Percentiles rank a stretch among this genome's conserved stretches.
Evolutionary conservation across 2,888 invertebrate species (phyloP).

Genomic region (Schrankia costaestrigalis): DNA sequence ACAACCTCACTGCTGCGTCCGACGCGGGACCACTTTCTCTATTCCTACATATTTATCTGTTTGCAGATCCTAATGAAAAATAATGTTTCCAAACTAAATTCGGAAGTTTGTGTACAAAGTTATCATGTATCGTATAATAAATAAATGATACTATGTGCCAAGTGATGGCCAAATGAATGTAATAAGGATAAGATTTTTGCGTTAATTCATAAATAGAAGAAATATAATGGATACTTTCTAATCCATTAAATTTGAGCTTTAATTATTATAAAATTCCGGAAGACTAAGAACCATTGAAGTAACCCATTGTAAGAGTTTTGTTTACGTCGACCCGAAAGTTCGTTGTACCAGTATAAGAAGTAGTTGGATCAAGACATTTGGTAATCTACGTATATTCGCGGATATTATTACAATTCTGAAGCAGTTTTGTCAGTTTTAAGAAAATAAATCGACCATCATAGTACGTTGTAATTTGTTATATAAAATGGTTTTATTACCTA

Average conservation of each 20-base stretch:
- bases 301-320: slow-evolving; percentile 41
- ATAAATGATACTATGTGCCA: slow-evolving; percentile 57
- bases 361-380: slow-evolving; percentile 50
- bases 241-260: slow-evolving; percentile 77
- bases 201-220: slow-evolving; percentile 51
- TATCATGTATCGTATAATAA: slow-evolving; percentile 46
- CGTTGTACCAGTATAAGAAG: slow-evolving; percentile 44
- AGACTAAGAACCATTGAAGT: slow-evolving; percentile 48
- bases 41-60: slow-evolving; percentile 32
- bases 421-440: slow-evolving; percentile 43
- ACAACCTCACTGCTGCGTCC: slow-evolving; percentile 12
- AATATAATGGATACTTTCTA: slow-evolving; percentile 51
- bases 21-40: slow-evolving; percentile 20
- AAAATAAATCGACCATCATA: slow-evolving; percentile 51
- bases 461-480: slow-evolving; percentile 64
- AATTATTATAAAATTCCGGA: slow-evolving; percentile 74
- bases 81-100: slow-evolving; percentile 40
- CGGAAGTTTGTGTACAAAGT: slow-evolving; percentile 49
- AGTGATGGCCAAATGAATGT: slow-evolving; percentile 52
- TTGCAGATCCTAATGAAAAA: slow-evolving; percentile 35
- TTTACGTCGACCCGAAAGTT: slow-evolving; percentile 34
- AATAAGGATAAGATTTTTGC: slow-evolving; percentile 54
- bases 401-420: slow-evolving; percentile 44
- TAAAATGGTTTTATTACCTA: slow-evolving; percentile 58
- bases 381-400: slow-evolving; percentile 51